Evolutionary conservation across 2,797 vertebrate species (phyloP).

Genomic region (Galagoides demidoff): DNA sequence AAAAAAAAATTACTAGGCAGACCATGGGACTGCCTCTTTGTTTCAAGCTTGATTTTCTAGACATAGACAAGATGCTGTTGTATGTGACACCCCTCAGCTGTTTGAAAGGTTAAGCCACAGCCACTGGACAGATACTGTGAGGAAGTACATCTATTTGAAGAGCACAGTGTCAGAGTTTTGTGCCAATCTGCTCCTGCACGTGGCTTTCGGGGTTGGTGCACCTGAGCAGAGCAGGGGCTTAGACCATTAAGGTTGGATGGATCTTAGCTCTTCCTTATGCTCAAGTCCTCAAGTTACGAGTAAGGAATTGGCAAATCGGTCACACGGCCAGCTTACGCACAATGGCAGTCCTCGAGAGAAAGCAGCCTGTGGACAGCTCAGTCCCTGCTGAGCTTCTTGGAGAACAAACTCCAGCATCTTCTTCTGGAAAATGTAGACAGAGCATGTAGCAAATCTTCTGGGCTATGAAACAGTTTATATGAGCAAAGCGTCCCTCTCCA

Average conservation of each 20-base stretch:
- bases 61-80: background rate
- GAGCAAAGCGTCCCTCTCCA: background rate
- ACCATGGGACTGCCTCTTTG: no score
- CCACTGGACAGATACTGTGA: background rate
- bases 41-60: no score
- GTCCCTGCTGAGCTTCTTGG: background rate
- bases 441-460: no score
- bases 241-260: rapidly evolving
- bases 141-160: no score
- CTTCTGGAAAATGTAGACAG: background rate
- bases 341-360: background rate
- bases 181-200: background rate
- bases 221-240: background rate
- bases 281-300: background rate
- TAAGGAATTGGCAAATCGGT: background rate
- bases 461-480: background rate
- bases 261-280: background rate
- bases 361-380: background rate
- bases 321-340: no score
- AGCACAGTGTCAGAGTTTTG: background rate
- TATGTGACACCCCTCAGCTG: background rate
- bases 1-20: no score
- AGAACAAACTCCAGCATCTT: background rate
- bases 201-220: no score
- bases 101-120: background rate